Evolutionary conservation across 2,888 invertebrate genomes (phyloP).

Genomic region (Molanna angustata): DNA sequence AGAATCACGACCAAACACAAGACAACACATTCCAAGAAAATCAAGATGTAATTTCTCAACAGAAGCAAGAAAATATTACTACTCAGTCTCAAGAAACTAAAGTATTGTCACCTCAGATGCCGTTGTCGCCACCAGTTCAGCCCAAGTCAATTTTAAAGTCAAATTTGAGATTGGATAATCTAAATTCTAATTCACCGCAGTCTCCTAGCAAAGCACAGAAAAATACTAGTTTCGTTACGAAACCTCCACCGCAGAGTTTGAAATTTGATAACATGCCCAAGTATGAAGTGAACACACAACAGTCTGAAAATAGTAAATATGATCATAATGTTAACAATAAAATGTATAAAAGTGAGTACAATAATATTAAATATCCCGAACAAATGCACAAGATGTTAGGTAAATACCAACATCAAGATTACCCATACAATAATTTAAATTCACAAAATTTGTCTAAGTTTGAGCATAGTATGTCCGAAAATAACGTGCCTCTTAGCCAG

Average conservation of each 20-base stretch:
- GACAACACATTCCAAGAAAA: slow-evolving; percentile 5
- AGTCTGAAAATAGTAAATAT: slow-evolving; percentile 27
- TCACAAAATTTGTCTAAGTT: slow-evolving; percentile 26
- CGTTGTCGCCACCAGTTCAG: slow-evolving; percentile 35
- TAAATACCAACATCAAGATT: slow-evolving; percentile 29
- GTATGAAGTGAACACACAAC: slow-evolving; percentile 17
- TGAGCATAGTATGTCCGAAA: slow-evolving; percentile 22
- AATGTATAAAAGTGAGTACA: slow-evolving; percentile 23
- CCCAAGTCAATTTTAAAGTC: slow-evolving; percentile 54
- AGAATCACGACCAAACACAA: slow-evolving; percentile 16
- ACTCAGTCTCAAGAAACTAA: slow-evolving; percentile 12
- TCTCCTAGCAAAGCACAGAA: slow-evolving; percentile 32
- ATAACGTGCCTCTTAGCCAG: slow-evolving; percentile 17
- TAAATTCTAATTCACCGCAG: slow-evolving; percentile 31
- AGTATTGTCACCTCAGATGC: slow-evolving; percentile 12
- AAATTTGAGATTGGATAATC: slow-evolving; percentile 38
- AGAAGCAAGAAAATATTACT: slow-evolving; percentile 6
- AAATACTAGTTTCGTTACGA: slow-evolving; percentile 30
- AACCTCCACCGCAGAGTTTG: slow-evolving; percentile 30
- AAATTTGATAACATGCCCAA: slow-evolving; percentile 30
- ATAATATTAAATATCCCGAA: slow-evolving; percentile 27
- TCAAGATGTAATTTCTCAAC: slow-evolving; percentile 9
- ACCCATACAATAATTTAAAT: slow-evolving; percentile 25
- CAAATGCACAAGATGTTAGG: slow-evolving; percentile 18
- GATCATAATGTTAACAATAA: slow-evolving; percentile 32